Evolutionary conservation across 2,888 invertebrate species (phyloP).

Genomic region (Tridacna gigas): DNA sequence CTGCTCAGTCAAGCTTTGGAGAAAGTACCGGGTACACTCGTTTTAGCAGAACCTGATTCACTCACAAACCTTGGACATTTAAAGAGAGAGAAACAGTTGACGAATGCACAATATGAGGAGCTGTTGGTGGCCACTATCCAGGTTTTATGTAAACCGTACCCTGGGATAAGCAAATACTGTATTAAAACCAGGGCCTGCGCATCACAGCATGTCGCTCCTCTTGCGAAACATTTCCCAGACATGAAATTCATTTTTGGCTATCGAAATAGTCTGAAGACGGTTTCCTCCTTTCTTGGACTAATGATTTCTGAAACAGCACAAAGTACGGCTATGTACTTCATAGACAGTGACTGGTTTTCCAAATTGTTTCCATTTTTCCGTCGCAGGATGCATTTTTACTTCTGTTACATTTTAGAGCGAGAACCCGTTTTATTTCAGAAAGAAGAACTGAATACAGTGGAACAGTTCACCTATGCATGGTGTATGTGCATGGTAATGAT

Average conservation of each 20-base stretch:
- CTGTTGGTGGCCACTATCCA: constrained; percentile 46
- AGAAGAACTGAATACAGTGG: constrained; percentile 44
- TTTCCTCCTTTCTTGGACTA: constrained; percentile 58
- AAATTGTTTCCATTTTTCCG: constrained; percentile 46
- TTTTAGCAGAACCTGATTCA: constrained; percentile 68
- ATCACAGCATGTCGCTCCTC: constrained; percentile 36
- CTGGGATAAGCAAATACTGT: constrained; percentile 45
- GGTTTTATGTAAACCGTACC: constrained; percentile 54
- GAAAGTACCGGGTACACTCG: constrained; percentile 57
- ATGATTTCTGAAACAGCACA: constrained; percentile 42
- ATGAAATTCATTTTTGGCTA: constrained; percentile 64
- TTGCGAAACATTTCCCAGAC: constrained; percentile 51
- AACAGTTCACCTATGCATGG: constrained; percentile 52
- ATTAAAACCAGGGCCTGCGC: constrained; percentile 62
- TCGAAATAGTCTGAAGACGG: constrained; percentile 59
- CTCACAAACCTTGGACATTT: constrained; percentile 55
- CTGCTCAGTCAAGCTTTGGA: constrained; percentile 67
- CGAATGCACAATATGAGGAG: constrained; percentile 35
- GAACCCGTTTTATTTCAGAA: not conserved
- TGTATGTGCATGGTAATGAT: constrained; percentile 39
- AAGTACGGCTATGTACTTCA: constrained; percentile 41
- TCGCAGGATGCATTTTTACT: constrained; percentile 33
- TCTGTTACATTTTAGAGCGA: constrained; percentile 30
- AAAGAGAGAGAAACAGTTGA: constrained; percentile 11
- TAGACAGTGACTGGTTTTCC: constrained; percentile 48